Evolutionary conservation across 1,140 invertebrate genomes (phyloP).

Genomic region (Temnothorax nylanderi): DNA sequence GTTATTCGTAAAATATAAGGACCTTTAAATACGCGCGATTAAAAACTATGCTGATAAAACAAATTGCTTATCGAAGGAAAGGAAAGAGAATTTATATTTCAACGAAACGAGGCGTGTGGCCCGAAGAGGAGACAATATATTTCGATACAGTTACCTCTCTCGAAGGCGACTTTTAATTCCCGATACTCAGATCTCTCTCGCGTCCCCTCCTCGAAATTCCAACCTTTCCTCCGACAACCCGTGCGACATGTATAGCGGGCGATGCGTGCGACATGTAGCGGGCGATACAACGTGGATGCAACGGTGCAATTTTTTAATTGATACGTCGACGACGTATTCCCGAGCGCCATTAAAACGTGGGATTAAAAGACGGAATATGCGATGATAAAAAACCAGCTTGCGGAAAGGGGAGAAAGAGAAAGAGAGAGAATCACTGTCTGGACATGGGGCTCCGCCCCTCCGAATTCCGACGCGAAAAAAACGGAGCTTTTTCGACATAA

Average conservation of each 20-base stretch:
- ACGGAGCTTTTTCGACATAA: not conserved
- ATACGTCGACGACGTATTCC: conserved; percentile 23
- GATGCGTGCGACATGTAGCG: not conserved
- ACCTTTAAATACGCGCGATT: not conserved
- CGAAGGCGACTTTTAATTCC: not conserved
- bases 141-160: conserved; percentile 22
- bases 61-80: not conserved
- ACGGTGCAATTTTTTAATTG: conserved; percentile 52
- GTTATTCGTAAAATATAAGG: not conserved
- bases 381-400: conserved; percentile 19
- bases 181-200: not conserved
- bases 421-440: not conserved
- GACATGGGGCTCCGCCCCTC: not conserved
- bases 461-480: conserved; percentile 24
- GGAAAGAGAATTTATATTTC: not conserved
- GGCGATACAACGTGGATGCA: not conserved
- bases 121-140: not conserved
- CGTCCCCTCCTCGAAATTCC: not conserved
- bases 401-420: not conserved
- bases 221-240: not conserved
- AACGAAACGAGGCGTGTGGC: not conserved
- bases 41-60: not conserved
- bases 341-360: conserved; percentile 43
- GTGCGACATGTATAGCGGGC: not conserved
- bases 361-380: conserved; percentile 51